Evolutionary conservation across 2,113 vertebrate species (phyloP), one percentile per base, ranked within the genome.

Genomic region (Dicaeum eximium): DNA sequence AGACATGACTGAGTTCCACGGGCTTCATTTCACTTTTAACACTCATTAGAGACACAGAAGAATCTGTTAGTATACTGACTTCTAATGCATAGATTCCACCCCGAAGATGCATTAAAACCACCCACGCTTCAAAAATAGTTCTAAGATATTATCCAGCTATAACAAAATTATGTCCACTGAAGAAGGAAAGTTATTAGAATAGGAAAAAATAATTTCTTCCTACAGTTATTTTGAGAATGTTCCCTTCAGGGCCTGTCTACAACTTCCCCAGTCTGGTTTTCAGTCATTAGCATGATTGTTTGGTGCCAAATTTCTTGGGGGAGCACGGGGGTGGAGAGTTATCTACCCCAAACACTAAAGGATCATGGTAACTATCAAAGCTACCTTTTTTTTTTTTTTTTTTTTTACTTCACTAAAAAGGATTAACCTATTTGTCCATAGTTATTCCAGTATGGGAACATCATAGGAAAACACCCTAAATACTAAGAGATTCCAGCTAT

Each of bases 211-310:
- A 60, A 69, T 77, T 24, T 79, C 66, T 94, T 91, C 57, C 48
- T 91, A 28, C 37, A 65, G 90, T 72, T 95, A 80, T 85, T 92
- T 92, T 80, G 81, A 81, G 88, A 92, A 92, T 44, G 23, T 30
- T 74, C 60, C 70, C 78, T 93, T 33, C 45, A 25, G 78, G 84
- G 80, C 78, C 88, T 58, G 86, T 91, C 96, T 96, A 8, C 83
- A 87, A 17, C 51, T 79, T 75, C 61, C 48, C 57, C 69, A 60
- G 78, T 38, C 89, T 79, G 86, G 38, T 69, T 91, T 84, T 45
- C 70, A 90, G 61, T 75, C 80, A 84, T 80, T 88, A 79, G 13
- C 11, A n/a, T 27, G 42, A 64, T 42, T 35, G 47, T 54, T 74
- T 38, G 50, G n/a, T 93, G 91, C 73, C 78, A 66, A 21, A 89